These are phyloP conservation scores for Tachina fera DNA, from an alignment of 2,888 invertebrate genomes.

Conservation along the genomic window DNA sequence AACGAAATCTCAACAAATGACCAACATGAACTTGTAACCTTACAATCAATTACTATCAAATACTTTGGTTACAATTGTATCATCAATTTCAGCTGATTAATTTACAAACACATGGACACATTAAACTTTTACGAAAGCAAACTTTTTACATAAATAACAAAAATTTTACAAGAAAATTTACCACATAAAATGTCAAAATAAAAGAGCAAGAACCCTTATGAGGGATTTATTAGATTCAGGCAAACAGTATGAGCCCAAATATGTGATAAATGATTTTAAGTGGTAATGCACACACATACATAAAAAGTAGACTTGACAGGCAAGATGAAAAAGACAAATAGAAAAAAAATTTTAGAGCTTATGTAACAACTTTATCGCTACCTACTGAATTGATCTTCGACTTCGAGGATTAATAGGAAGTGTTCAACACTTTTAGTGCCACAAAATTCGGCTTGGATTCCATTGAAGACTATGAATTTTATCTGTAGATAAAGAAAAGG, in stretches of 20 bases:
- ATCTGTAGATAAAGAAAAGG: no score
- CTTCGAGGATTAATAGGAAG: no score
- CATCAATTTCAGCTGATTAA: conserved; percentile 65
- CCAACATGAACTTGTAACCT: conserved; percentile 55
- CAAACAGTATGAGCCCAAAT: conserved; percentile 62
- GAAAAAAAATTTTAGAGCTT: neutral
- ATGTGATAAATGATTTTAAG: conserved; percentile 72
- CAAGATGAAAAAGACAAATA: neutral
- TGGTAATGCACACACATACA: neutral
- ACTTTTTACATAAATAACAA: conserved; percentile 53
- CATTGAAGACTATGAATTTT: no score
- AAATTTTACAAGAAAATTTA: conserved; percentile 25
- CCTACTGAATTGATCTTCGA: no score
- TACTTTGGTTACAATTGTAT: conserved; percentile 53
- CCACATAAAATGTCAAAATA: conserved; percentile 72
- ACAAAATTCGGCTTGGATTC: no score
- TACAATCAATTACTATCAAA: conserved; percentile 64
- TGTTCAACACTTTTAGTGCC: no score
- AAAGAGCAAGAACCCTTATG: conserved; percentile 72
- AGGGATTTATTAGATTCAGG: conserved; percentile 33
- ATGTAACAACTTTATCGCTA: no score
- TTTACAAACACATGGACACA: conserved; percentile 40
- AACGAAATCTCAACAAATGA: conserved; percentile 51
- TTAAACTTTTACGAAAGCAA: conserved; percentile 16
- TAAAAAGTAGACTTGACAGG: neutral